Conservation (phyloP, 2,888 invertebrate genomes). For the Leptothorax acervorum region DNA sequence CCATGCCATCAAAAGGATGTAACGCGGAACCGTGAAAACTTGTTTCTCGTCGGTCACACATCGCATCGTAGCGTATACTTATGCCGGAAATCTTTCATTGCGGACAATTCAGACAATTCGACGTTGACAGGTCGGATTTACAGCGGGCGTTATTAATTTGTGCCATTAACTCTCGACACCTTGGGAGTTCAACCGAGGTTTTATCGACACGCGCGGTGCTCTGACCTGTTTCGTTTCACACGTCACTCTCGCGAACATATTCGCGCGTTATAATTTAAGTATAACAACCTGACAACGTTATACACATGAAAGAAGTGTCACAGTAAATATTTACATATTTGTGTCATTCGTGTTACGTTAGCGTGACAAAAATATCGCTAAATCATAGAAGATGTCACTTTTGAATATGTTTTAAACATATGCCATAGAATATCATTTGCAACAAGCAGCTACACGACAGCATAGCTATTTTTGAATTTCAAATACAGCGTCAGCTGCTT, state of each 20-base stretch:
- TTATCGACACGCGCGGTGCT: slow-evolving; percentile 27
- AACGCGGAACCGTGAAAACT: slow-evolving; percentile 65
- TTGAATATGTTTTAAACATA: slow-evolving; percentile 11
- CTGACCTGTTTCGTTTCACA: slow-evolving; percentile 31
- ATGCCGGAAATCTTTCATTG: slow-evolving; percentile 72
- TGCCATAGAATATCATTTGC: background rate
- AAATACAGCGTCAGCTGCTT: slow-evolving; percentile 27
- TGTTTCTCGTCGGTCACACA: slow-evolving; percentile 29
- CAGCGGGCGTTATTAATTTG: slow-evolving; percentile 59
- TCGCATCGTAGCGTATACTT: background rate
- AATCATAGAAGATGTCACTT: background rate
- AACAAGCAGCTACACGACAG: background rate
- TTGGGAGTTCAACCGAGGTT: slow-evolving; percentile 62
- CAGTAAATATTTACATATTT: slow-evolving; percentile 5
- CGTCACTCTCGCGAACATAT: slow-evolving; percentile 13
- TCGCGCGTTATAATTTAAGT: slow-evolving; percentile 17
- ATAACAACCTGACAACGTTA: background rate
- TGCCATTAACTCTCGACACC: slow-evolving; percentile 48
- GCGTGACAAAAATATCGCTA: background rate
- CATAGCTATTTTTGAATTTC: slow-evolving; percentile 27
- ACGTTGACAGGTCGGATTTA: slow-evolving; percentile 68
- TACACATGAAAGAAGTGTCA: background rate
- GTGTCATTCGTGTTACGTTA: background rate
- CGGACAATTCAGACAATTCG: slow-evolving; percentile 72
- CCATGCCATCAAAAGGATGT: background rate